Evolutionary conservation across 2,113 vertebrate species (phyloP), one percentile per base, ranked within the genome.

Genomic region (Aphelocoma coerulescens): DNA sequence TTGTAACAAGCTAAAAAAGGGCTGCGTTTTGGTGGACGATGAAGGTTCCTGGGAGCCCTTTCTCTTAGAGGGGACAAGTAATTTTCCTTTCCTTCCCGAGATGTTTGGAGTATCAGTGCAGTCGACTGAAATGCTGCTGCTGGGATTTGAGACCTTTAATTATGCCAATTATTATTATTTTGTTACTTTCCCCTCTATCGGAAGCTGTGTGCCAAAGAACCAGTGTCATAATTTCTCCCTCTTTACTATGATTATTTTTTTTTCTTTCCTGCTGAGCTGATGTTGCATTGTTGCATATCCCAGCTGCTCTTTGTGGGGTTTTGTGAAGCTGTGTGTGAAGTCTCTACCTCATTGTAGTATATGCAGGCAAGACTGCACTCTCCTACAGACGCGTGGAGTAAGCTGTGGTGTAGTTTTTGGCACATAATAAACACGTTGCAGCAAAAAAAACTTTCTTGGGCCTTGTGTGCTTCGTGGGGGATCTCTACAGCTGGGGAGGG

Each of bases 351-450:
- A 99, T 99, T 99, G 99, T 99, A 98, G 99, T 99, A 98, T 99
- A 98, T 98, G 98, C 99, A 98, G 98, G 98, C 98, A 98, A 99
- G 98, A 98, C 98, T 99, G 99, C 98, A 97, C 98, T 98, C 98
- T 98, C 98, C 98, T 99, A 98, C 98, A 98, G 98, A 98, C 92
- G 99, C 97, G 99, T 99, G 99, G 99, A 99, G 98, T 99, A 98
- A 97, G 98, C 98, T 99, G 99, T 99, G 97, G 97, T 98, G 97
- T 98, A 97, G 97, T 98, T 98, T 97, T 98, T 98, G 99, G 99
- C 99, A 99, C 99, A 99, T 98, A 98, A 99, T 99, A 99, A 99
- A 99, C 99, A 99, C 99, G 99, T 99, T 99, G 98, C 99, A 99
- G 99, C 99, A 99, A 98, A 96, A 96, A 63, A 58, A 23, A 3